Percentiles rank a stretch among this genome's conserved stretches.
Evolutionary conservation across 2,797 vertebrate species (phyloP).

Genomic region (Thaleichthys pacificus): DNA sequence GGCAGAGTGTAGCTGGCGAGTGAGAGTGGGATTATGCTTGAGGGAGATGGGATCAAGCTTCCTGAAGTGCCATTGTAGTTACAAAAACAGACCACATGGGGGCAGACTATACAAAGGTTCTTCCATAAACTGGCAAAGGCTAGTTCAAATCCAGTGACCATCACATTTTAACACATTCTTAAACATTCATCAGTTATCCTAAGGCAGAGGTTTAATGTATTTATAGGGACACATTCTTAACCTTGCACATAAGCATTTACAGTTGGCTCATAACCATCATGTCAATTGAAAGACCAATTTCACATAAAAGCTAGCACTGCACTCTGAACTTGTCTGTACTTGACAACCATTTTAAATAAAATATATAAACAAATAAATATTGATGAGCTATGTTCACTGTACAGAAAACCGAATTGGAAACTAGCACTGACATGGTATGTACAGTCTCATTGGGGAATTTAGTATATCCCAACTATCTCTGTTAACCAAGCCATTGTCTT

Average conservation of each 20-base stretch:
- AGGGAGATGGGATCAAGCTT: not conserved
- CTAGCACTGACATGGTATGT: not conserved
- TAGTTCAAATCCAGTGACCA: not conserved
- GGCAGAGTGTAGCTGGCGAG: not conserved
- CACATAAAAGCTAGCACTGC: not conserved
- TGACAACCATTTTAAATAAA: not conserved
- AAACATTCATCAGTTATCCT: not conserved
- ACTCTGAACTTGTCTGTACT: not conserved
- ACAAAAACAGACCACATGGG: constrained; percentile 8
- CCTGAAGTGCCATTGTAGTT: constrained; percentile 7
- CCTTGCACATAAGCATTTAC: not conserved
- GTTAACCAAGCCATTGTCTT: not conserved
- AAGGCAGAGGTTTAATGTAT: not conserved
- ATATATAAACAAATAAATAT: not conserved
- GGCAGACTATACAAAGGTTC: not conserved
- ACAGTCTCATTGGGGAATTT: not conserved
- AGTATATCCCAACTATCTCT: not conserved
- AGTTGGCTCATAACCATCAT: not conserved
- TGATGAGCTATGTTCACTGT: not conserved
- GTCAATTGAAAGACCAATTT: not conserved
- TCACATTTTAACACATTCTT: not conserved
- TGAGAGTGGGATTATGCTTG: not conserved
- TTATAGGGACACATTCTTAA: not conserved
- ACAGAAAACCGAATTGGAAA: not conserved
- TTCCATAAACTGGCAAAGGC: not conserved